A percentile compares a stretch with the other conserved stretches of the same genome.
Evolutionary conservation across 2,797 vertebrate species (phyloP).

Genomic region (Ispidina picta): DNA sequence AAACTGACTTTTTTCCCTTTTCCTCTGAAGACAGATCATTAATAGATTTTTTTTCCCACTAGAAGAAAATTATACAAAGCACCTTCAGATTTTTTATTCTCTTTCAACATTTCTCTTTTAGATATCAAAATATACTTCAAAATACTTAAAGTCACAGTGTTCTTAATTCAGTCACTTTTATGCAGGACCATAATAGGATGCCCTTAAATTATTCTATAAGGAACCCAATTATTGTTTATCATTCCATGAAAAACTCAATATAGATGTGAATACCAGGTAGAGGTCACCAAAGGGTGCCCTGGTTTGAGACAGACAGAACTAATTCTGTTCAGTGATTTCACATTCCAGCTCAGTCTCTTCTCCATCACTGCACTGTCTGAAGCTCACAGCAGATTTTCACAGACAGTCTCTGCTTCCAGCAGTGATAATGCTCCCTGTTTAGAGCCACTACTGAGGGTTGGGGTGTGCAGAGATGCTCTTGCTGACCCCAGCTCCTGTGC

Average conservation of each 20-base stretch:
- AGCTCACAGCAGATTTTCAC: too few relatives aligned
- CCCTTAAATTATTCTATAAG: background rate
- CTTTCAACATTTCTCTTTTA: background rate
- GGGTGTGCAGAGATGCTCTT: too few relatives aligned
- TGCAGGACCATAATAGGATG: background rate
- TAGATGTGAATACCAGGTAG: background rate
- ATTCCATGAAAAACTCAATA: background rate
- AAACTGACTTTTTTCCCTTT: background rate
- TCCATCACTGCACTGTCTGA: too few relatives aligned
- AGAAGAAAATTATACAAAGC: background rate
- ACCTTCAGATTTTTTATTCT: background rate
- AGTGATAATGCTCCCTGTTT: too few relatives aligned
- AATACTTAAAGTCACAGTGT: background rate
- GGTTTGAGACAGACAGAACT: too few relatives aligned
- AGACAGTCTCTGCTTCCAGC: too few relatives aligned
- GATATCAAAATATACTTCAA: background rate
- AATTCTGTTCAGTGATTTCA: too few relatives aligned
- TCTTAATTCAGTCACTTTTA: background rate
- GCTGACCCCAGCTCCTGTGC: too few relatives aligned
- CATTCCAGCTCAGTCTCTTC: too few relatives aligned
- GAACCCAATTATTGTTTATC: background rate
- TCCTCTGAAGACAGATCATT: background rate
- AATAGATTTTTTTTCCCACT: background rate
- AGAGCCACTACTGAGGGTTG: too few relatives aligned
- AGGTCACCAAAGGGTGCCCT: background rate